A percentile compares a stretch with the other conserved stretches of the same genome.
Conservation (phyloP, 2,113 vertebrate species). For the Plecotus auritus region DNA sequence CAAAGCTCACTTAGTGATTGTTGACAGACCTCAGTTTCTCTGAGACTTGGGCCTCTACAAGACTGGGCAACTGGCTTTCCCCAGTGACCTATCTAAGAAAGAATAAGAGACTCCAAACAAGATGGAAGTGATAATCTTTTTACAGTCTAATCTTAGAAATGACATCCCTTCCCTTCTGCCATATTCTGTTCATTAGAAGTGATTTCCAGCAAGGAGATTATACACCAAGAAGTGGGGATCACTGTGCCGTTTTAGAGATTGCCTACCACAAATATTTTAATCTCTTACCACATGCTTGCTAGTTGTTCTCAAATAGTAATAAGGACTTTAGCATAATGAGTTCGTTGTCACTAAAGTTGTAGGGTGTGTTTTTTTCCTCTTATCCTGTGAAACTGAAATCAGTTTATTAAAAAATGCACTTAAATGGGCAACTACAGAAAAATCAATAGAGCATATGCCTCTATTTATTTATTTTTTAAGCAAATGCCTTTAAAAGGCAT, state of each 20-base stretch:
- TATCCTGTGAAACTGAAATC: conserved; percentile 7
- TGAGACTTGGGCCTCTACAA: not conserved
- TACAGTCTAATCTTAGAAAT: not conserved
- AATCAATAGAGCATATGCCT: not conserved
- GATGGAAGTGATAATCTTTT: not conserved
- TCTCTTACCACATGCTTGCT: not conserved
- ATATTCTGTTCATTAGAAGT: not conserved
- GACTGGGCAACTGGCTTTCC: not conserved
- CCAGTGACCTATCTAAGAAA: not conserved
- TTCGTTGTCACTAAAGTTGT: not conserved
- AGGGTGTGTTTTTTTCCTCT: not conserved
- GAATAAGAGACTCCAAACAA: not conserved
- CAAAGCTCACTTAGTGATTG: not conserved
- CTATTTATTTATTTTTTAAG: not conserved
- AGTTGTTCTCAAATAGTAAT: not conserved
- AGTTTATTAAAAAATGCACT: not conserved
- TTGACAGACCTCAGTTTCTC: not conserved
- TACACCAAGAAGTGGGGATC: not conserved
- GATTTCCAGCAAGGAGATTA: not conserved
- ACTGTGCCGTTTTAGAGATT: not conserved
- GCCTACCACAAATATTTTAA: not conserved
- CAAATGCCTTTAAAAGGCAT: conserved; percentile 19
- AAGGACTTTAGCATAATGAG: conserved; percentile 1
- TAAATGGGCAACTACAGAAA: not conserved
- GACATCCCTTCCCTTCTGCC: not conserved